phyloP scores from a whole-genome alignment of 1,140 invertebrate genomes.

The Macrobrachium nipponense region DNA sequence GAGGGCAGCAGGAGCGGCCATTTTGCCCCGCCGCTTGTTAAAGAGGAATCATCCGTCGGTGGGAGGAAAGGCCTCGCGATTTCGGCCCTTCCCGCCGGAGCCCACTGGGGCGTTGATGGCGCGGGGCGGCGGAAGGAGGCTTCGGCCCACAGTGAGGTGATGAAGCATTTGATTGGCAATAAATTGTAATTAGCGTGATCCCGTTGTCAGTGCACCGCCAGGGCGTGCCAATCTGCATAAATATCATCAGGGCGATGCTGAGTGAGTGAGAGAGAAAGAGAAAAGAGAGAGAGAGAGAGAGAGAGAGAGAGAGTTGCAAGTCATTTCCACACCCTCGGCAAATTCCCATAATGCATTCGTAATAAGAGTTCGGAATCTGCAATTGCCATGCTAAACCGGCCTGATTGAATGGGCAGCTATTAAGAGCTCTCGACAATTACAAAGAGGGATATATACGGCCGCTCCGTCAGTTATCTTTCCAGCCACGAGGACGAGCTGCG shows the following conservation, averaged over 20 bases:
- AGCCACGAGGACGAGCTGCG: too few relatives aligned
- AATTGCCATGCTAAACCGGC: too few relatives aligned
- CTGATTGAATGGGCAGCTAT: too few relatives aligned
- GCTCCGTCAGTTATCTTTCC: too few relatives aligned
- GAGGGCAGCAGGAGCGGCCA: constrained; percentile 45
- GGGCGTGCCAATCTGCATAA: constrained; percentile 48
- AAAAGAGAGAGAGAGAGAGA: too few relatives aligned
- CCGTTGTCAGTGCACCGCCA: neutral
- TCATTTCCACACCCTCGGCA: too few relatives aligned
- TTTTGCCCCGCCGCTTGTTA: constrained; percentile 14
- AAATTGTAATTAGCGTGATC: constrained; percentile 59
- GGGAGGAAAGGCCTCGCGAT: neutral
- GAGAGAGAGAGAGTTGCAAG: too few relatives aligned
- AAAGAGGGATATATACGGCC: too few relatives aligned
- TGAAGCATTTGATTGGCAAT: constrained; percentile 54
- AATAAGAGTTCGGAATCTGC: too few relatives aligned
- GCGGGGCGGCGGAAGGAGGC: neutral
- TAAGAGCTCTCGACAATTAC: too few relatives aligned
- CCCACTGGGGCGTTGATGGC: constrained; percentile 17
- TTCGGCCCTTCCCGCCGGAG: neutral
- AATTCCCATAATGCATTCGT: too few relatives aligned
- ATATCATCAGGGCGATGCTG: constrained; percentile 17
- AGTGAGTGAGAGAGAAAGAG: too few relatives aligned
- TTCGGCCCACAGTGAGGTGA: neutral
- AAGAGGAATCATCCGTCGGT: neutral